A percentile compares a stretch with the other conserved stretches of the same genome.
Evolutionary conservation across 2,113 vertebrate species (phyloP).

Genomic region (Halcyon malimbica): DNA sequence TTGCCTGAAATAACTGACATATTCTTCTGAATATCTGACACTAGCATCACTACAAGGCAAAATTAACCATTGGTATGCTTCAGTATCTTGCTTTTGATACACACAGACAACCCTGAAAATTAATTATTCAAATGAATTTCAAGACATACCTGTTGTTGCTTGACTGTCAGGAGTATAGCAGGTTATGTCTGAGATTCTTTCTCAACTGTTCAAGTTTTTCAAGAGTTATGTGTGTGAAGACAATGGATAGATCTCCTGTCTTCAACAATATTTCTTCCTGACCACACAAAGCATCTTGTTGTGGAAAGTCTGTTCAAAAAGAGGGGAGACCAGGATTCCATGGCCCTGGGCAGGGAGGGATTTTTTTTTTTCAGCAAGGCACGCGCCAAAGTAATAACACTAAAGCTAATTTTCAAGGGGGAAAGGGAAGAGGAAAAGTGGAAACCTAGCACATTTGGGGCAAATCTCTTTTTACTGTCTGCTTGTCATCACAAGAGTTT

Average conservation of each 20-base stretch:
- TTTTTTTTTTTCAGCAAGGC: neutral
- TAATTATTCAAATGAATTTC: neutral
- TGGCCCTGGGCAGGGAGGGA: neutral
- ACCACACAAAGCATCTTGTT: neutral
- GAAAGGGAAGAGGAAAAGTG: neutral
- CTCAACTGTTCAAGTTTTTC: neutral
- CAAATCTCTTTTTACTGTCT: conserved; percentile 58
- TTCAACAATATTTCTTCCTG: neutral
- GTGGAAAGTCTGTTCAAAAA: neutral
- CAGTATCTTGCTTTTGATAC: neutral
- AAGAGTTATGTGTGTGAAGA: neutral
- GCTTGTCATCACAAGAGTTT: conserved; percentile 49
- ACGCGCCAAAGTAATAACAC: neutral
- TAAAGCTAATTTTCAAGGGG: conserved; percentile 29
- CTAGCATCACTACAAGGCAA: neutral
- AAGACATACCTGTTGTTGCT: neutral
- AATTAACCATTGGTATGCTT: neutral
- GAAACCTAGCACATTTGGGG: conserved; percentile 27
- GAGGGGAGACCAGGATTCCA: neutral
- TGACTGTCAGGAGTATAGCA: neutral
- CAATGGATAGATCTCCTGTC: neutral
- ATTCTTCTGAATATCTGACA: neutral
- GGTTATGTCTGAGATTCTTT: neutral
- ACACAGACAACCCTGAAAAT: neutral
- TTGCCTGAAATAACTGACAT: neutral